These are phyloP conservation scores for Atrichornis clamosus DNA, from an alignment of 2,113 vertebrate species.

Conservation along the genomic window DNA sequence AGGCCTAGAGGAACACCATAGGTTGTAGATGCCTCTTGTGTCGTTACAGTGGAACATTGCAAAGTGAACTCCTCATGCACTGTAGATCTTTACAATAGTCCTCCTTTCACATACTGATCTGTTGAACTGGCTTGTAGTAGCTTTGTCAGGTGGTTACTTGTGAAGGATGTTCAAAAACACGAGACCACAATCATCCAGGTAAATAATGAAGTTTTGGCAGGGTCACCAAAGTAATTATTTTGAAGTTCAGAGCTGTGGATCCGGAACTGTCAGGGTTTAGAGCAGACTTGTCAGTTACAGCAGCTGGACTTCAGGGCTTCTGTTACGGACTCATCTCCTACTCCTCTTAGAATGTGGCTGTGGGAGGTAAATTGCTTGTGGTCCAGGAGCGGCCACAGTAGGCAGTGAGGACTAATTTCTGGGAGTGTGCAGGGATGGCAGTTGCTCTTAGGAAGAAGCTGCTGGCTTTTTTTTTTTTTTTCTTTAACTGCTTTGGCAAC, in stretches of 20 bases:
- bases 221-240: not conserved
- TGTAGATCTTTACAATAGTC: not conserved
- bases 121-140: not conserved
- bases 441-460: not conserved
- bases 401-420: not conserved
- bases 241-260: not conserved
- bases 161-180: not conserved
- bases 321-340: not conserved
- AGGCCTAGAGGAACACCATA: not conserved
- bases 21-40: not conserved
- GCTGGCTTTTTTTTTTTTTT: not conserved
- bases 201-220: not conserved
- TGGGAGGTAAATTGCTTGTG: not conserved
- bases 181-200: not conserved
- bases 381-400: not conserved
- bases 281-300: not conserved
- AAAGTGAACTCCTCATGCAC: not conserved
- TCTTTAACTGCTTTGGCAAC: not conserved
- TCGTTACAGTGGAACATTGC: not conserved
- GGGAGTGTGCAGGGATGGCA: not conserved
- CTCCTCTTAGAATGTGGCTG: not conserved
- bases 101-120: not conserved
- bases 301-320: not conserved
- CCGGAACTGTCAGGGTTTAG: not conserved
- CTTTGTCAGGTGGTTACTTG: not conserved